These are phyloP conservation scores for Adoxophyes honmai DNA, from an alignment of 1,140 invertebrate genomes.

Conservation along the genomic window DNA sequence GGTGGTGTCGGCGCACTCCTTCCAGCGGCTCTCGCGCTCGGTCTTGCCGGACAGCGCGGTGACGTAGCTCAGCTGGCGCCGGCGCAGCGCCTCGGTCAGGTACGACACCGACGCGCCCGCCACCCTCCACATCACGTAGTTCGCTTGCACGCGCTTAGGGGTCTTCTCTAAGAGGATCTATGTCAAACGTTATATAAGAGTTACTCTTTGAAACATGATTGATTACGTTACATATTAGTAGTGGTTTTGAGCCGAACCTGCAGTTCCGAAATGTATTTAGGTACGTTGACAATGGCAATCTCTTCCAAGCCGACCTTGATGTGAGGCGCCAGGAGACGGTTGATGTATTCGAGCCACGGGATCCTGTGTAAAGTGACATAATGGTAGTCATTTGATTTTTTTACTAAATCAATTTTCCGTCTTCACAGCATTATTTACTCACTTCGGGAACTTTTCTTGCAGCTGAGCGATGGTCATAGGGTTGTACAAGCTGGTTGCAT, in stretches of 20 bases:
- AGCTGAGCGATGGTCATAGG: slow-evolving; percentile 90
- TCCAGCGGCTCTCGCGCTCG: slow-evolving; percentile 89
- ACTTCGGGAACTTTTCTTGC: slow-evolving; percentile 83
- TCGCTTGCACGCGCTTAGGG: slow-evolving; percentile 79
- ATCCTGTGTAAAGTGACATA: slow-evolving; percentile 76
- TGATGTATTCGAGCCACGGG: slow-evolving; percentile 90
- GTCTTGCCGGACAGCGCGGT: slow-evolving; percentile 86
- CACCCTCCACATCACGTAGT: slow-evolving; percentile 91
- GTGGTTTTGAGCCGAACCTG: slow-evolving; percentile 62
- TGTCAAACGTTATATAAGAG: too few species aligned
- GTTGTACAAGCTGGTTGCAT: slow-evolving; percentile 94
- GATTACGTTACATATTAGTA: slow-evolving; percentile 15
- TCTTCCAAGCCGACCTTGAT: slow-evolving; percentile 83
- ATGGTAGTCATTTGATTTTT: too few species aligned
- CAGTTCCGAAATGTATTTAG: slow-evolving; percentile 84
- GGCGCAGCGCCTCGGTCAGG: slow-evolving; percentile 84
- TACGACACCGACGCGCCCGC: slow-evolving; percentile 85
- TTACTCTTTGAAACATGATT: too few species aligned
- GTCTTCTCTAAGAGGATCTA: slow-evolving; percentile 71
- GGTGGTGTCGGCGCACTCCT: slow-evolving; percentile 87
- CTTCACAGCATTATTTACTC: slow-evolving; percentile 17
- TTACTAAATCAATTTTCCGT: neutral
- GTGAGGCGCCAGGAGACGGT: slow-evolving; percentile 82
- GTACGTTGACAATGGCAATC: slow-evolving; percentile 88
- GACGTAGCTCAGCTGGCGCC: slow-evolving; percentile 84